Percentiles rank a stretch among this genome's conserved stretches.
phyloP scores from a whole-genome alignment of 2,888 invertebrate species.

The Philaethria dido region DNA sequence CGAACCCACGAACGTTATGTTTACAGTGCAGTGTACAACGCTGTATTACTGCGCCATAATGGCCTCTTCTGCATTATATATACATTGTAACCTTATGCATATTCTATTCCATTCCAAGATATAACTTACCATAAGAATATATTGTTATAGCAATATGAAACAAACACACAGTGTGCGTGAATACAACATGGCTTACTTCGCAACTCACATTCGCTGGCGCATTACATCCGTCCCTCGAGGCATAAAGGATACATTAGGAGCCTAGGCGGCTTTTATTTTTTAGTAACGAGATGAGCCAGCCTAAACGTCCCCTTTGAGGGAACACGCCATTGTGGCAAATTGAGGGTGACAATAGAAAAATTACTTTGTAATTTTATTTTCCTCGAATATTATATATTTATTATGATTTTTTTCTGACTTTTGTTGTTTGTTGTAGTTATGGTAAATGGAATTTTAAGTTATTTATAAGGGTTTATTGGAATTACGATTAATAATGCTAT shows the following conservation, averaged over 20 bases:
- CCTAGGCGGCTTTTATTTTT: constrained; percentile 20
- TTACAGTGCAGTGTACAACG: no score
- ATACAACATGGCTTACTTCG: background rate
- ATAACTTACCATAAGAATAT: background rate
- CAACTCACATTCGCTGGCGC: constrained; percentile 10
- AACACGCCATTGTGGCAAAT: constrained; percentile 10
- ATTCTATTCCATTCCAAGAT: background rate
- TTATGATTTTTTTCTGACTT: background rate
- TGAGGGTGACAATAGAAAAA: constrained; percentile 3
- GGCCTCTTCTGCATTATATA: no score
- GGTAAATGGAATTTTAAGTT: no score
- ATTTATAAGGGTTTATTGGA: no score
- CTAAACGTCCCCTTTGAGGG: constrained; percentile 12
- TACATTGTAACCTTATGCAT: no score
- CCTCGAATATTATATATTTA: background rate
- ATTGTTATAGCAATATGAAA: background rate
- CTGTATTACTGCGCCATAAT: no score
- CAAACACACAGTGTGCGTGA: background rate
- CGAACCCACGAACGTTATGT: no score
- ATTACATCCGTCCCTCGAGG: constrained; percentile 16
- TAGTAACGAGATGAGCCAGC: constrained; percentile 20
- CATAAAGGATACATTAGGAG: constrained; percentile 8
- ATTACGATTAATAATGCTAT: no score
- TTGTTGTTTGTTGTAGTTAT: background rate
- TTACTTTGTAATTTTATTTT: constrained; percentile 13